Percentiles rank a stretch among this genome's conserved stretches.
Conservation (phyloP, 37 sponge, comb jelly and placozoan genomes). For the Hexactinellida sp. region DNA sequence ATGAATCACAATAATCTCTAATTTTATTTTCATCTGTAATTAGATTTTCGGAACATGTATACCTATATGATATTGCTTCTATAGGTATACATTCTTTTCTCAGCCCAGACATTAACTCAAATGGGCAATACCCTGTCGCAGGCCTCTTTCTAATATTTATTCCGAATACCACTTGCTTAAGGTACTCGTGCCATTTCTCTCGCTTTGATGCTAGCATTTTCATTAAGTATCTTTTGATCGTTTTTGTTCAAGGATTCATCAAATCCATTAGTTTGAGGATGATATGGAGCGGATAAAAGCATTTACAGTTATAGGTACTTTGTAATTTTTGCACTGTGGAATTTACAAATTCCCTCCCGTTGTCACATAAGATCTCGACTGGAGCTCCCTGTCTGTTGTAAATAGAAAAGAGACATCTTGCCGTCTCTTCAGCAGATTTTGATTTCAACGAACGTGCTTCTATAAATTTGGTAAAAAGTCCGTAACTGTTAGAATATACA, state of each 20-base stretch:
- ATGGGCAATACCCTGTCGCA: not conserved
- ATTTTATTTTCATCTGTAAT: not conserved
- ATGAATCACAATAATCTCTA: not conserved
- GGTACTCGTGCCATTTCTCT: constrained; percentile 1
- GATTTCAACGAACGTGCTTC: not conserved
- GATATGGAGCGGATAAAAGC: not conserved
- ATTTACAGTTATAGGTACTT: not conserved
- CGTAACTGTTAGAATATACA: not conserved
- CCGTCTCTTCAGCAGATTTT: not conserved
- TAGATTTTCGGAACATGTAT: not conserved
- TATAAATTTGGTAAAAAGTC: not conserved
- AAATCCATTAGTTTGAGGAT: not conserved
- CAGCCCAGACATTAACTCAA: not conserved
- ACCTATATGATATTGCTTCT: not conserved
- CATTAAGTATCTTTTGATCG: not conserved
- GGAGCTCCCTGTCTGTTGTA: not conserved
- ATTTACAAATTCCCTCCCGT: not conserved
- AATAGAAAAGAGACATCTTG: not conserved
- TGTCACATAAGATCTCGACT: not conserved
- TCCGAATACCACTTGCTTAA: not conserved
- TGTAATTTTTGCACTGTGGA: not conserved
- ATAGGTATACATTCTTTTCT: not conserved
- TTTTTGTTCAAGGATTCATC: not conserved
- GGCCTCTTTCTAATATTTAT: not conserved
- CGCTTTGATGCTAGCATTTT: not conserved